Conservation (phyloP, 2,797 vertebrate genomes). For the Silurus lanzhouensis region DNA sequence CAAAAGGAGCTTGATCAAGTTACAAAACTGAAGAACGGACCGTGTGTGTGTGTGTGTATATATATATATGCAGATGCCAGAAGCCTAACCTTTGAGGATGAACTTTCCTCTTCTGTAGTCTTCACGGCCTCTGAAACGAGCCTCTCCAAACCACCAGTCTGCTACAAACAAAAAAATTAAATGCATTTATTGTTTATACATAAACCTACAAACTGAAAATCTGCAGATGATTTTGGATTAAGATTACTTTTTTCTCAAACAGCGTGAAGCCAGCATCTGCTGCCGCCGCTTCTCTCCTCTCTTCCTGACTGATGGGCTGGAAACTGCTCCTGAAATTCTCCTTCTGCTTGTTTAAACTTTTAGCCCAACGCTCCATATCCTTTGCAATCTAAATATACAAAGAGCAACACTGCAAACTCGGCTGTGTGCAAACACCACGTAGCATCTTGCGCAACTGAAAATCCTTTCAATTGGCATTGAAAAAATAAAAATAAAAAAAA, state of each 20-base stretch:
- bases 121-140: constrained; percentile 83
- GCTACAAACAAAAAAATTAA: constrained; percentile 56
- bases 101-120: constrained; percentile 81
- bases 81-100: constrained; percentile 80
- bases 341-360: constrained; percentile 98
- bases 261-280: constrained; percentile 94
- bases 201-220: neutral
- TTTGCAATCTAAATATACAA: constrained; percentile 87
- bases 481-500: neutral
- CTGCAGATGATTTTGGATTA: neutral
- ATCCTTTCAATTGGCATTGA: neutral
- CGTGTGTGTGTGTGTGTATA: too few species aligned
- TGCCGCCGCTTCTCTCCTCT: constrained; percentile 91
- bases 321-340: constrained; percentile 97
- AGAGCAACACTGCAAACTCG: neutral
- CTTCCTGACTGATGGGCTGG: constrained; percentile 90
- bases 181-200: neutral
- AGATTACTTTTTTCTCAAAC: constrained; percentile 95
- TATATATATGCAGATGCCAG: neutral
- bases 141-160: constrained; percentile 85
- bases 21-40: neutral
- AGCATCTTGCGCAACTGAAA: neutral
- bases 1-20: neutral
- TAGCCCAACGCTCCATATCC: constrained; percentile 99
- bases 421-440: neutral